Evolutionary conservation across 2,113 vertebrate species (phyloP), one percentile per base, ranked within the genome.

Genomic region (Lamprotornis superbus): DNA sequence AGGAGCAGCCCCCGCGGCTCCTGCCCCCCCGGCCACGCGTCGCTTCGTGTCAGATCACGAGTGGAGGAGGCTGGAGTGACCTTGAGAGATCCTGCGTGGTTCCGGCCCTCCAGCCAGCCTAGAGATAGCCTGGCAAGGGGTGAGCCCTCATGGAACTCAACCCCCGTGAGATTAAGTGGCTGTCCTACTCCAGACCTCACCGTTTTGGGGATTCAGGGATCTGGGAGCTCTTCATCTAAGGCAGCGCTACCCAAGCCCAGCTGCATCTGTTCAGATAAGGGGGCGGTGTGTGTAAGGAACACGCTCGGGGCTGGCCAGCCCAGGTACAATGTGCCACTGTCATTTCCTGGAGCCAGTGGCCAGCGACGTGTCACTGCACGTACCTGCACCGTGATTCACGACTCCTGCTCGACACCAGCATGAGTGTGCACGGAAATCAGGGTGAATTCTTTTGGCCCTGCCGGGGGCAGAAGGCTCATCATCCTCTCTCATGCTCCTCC

Each of bases 91-190:
- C 8, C 31, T 0, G 1, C 4, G 68, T 28, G 2, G 2, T 21
- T 56, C 44, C 0, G 0, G 8, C 65, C 19, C 55, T 30, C 17
- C 7, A 33, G 68, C 0, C 2, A 50, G 30, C 85, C 44, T 12
- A 59, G 30, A 47, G 64, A 22, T 8, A 1, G 1, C 33, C 84
- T 49, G 60, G 53, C 2, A 5, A 65, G 70, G 23, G 25, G 7
- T 0, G 1, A 31, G 40, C 10, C 47, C 52, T 52, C 2, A 0
- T 0, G 1, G 30, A 67, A 23, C 28, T 67, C 56, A 30, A 15
- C 28, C 30, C 33, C 77, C 5, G 0, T 19, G 69, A 37, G 69
- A 19, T 47, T 2, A 11, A 70, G 52, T 7, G 47, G 28, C 68
- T 92, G 42, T 28, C 18, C 30, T 27, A 4, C 4, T 33, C 28